Conservation (phyloP, 2,888 invertebrate species). For the Phalera bucephala region DNA sequence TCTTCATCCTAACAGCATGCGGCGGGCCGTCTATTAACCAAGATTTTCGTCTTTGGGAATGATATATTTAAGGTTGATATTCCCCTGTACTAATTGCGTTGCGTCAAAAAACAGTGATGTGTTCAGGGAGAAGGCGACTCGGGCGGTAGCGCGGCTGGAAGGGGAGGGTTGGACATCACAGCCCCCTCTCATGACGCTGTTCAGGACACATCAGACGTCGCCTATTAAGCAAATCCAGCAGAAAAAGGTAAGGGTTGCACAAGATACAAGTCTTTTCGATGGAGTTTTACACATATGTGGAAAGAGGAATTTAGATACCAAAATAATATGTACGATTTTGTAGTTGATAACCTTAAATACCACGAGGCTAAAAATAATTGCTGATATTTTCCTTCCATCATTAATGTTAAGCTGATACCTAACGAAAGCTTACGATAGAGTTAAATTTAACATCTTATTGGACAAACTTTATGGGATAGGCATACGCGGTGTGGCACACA, state of each 20-base stretch:
- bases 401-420: too few species aligned
- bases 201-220: slow-evolving; percentile 87
- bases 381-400: too few species aligned
- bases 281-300: too few species aligned
- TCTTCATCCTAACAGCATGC: slow-evolving; percentile 31
- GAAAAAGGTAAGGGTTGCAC: slow-evolving; percentile 81
- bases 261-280: too few species aligned
- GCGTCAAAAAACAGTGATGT: slow-evolving; percentile 62
- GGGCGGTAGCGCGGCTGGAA: slow-evolving; percentile 55
- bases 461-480: too few species aligned
- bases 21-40: slow-evolving; percentile 27
- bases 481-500: too few species aligned
- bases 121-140: slow-evolving; percentile 73
- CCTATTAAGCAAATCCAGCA: slow-evolving; percentile 87
- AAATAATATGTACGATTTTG: too few species aligned
- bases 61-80: slow-evolving; percentile 35
- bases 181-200: slow-evolving; percentile 90
- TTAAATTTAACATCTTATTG: too few species aligned
- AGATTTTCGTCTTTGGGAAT: slow-evolving; percentile 27
- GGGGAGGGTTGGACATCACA: slow-evolving; percentile 86
- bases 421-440: too few species aligned
- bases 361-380: too few species aligned
- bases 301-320: too few species aligned
- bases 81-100: slow-evolving; percentile 34
- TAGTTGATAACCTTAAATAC: too few species aligned